Conservation (phyloP, 2,888 invertebrate genomes). For the Apamea anceps region DNA sequence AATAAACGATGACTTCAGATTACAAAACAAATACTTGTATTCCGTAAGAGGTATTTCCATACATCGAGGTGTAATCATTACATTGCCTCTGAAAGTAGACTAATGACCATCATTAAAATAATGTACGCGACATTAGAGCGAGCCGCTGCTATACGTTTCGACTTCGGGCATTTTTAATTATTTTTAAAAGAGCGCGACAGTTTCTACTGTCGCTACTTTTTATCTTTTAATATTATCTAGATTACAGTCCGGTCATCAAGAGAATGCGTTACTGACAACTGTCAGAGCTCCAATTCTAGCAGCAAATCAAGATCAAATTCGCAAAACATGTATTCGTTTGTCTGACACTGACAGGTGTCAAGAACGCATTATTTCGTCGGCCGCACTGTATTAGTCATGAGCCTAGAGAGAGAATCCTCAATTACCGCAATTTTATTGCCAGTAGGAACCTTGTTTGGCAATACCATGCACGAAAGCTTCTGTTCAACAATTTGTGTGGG, state of each 20-base stretch:
- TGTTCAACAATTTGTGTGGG: conserved; percentile 59
- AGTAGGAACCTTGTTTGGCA: neutral
- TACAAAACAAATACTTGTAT: conserved; percentile 50
- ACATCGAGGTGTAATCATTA: conserved; percentile 61
- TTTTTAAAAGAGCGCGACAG: neutral
- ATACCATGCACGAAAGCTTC: conserved; percentile 48
- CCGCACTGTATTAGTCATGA: neutral
- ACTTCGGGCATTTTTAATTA: conserved; percentile 22
- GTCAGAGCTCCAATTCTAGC: neutral
- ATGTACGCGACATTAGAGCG: conserved; percentile 62
- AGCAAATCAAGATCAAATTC: neutral
- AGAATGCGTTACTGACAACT: neutral
- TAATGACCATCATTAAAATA: conserved; percentile 67
- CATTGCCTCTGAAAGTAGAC: conserved; percentile 57
- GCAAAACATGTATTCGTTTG: neutral
- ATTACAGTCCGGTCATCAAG: neutral
- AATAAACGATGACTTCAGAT: conserved; percentile 45
- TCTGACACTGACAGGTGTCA: neutral
- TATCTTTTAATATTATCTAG: neutral
- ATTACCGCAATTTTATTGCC: neutral
- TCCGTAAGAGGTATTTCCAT: conserved; percentile 49
- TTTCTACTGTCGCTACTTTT: neutral
- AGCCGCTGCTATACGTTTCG: conserved; percentile 35
- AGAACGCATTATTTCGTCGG: neutral
- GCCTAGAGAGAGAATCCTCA: neutral